These are phyloP conservation scores for Propithecus deckenii DNA, from an alignment of 2,797 vertebrate genomes.

Conservation along the genomic window DNA sequence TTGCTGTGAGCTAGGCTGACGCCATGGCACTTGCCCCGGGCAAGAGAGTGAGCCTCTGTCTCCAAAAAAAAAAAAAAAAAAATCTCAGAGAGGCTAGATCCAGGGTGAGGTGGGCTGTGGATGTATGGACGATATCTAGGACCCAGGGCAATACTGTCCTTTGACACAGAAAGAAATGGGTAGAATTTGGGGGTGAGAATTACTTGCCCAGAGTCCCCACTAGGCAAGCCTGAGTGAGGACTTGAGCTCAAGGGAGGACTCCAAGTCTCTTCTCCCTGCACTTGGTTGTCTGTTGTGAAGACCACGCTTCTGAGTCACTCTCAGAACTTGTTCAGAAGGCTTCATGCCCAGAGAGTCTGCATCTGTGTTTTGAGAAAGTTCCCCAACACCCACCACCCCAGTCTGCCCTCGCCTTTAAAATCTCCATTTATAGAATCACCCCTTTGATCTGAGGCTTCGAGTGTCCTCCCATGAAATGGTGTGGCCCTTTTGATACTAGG, in stretches of 20 bases:
- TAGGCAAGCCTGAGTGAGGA: accelerated
- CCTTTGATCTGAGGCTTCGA: neutral
- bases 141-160: accelerated
- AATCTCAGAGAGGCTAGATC: neutral
- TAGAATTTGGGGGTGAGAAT: too few relatives aligned
- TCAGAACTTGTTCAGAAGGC: neutral
- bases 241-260: neutral
- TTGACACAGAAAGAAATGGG: neutral
- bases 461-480: neutral
- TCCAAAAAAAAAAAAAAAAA: too few relatives aligned
- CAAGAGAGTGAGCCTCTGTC: too few relatives aligned
- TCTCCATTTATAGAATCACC: neutral
- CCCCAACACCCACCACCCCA: neutral
- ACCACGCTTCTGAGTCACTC: too few relatives aligned
- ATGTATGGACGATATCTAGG: accelerated
- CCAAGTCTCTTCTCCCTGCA: neutral
- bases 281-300: neutral
- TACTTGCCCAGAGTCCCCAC: neutral
- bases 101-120: accelerated
- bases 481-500: neutral
- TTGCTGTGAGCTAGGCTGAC: too few relatives aligned
- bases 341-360: too few relatives aligned
- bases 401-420: neutral
- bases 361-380: neutral
- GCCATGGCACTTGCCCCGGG: too few relatives aligned